A percentile compares a stretch with the other conserved stretches of the same genome.
phyloP scores from a whole-genome alignment of 2,797 vertebrate species.

The Sandelia bainsii region DNA sequence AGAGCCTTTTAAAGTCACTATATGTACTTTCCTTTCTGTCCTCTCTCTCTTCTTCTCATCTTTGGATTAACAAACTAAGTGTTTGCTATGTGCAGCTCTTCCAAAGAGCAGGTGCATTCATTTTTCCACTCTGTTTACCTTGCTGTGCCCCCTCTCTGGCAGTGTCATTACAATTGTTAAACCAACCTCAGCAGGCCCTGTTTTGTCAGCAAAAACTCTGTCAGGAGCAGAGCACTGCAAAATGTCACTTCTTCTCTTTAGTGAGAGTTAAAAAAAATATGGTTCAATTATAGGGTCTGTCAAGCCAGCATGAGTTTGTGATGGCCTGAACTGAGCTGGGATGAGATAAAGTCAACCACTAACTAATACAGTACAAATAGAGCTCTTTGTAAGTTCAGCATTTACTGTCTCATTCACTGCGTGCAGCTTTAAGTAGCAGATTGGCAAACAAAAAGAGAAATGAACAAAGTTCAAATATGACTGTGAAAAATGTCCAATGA shows the following conservation, averaged over 20 bases:
- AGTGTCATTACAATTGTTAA: constrained; percentile 61
- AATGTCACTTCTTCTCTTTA: constrained; percentile 52
- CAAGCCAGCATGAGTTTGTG: constrained; percentile 51
- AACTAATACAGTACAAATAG: constrained; percentile 30
- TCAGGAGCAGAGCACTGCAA: constrained; percentile 48
- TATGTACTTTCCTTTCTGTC: not conserved
- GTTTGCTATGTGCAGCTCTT: constrained; percentile 5
- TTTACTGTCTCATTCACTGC: constrained; percentile 11
- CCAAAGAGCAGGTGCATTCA: constrained; percentile 30
- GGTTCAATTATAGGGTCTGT: constrained; percentile 76
- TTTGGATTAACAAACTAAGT: constrained; percentile 20
- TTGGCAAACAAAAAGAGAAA: constrained; percentile 6
- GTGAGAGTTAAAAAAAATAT: constrained; percentile 56
- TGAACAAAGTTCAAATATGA: not conserved
- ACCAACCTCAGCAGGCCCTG: constrained; percentile 42
- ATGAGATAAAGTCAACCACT: constrained; percentile 45
- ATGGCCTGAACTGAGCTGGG: constrained; percentile 42
- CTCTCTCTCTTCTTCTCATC: not conserved
- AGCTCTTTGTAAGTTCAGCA: constrained; percentile 10
- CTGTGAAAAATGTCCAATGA: constrained; percentile 2
- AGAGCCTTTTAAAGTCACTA: constrained; percentile 18
- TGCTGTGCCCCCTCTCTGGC: constrained; percentile 40
- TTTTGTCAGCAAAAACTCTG: constrained; percentile 72
- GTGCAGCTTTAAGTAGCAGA: constrained; percentile 7
- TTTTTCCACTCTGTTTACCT: constrained; percentile 42